Percentiles rank a stretch among this genome's conserved stretches.
Conservation (phyloP, 1,140 invertebrate species). For the Lepidotrigona ventralis region DNA sequence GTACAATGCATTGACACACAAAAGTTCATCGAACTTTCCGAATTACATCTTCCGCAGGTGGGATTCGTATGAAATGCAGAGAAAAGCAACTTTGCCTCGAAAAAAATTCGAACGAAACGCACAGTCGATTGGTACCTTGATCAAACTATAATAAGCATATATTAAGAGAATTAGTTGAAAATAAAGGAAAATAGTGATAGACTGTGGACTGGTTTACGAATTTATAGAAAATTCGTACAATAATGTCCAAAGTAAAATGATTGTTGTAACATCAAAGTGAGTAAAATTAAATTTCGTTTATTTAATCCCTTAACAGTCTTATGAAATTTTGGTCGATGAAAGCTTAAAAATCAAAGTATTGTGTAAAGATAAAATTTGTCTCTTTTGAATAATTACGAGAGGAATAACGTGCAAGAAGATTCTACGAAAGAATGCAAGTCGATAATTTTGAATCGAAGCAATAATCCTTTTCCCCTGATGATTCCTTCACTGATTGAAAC, state of each 20-base stretch:
- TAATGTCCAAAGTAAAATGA: too few relatives aligned
- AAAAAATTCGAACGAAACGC: neutral
- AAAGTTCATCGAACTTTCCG: neutral
- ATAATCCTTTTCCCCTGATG: neutral
- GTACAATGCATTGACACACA: constrained; percentile 28
- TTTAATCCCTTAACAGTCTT: too few relatives aligned
- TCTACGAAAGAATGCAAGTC: constrained; percentile 7
- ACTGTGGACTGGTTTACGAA: too few relatives aligned
- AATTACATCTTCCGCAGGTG: neutral
- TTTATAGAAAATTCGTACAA: too few relatives aligned
- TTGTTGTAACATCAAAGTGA: too few relatives aligned
- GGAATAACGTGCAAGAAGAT: neutral
- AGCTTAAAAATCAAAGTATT: neutral
- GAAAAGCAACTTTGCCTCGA: neutral
- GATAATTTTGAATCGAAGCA: neutral
- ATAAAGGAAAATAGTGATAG: too few relatives aligned
- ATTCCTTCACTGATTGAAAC: neutral
- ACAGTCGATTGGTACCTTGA: too few relatives aligned
- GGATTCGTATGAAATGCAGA: neutral
- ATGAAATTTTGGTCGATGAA: neutral
- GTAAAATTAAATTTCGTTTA: too few relatives aligned
- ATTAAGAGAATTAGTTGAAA: neutral
- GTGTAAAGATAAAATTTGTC: neutral
- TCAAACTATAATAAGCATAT: neutral
- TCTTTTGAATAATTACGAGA: constrained; percentile 4